Conservation (phyloP, 1,140 invertebrate genomes). For the Drosophila miranda region DNA sequence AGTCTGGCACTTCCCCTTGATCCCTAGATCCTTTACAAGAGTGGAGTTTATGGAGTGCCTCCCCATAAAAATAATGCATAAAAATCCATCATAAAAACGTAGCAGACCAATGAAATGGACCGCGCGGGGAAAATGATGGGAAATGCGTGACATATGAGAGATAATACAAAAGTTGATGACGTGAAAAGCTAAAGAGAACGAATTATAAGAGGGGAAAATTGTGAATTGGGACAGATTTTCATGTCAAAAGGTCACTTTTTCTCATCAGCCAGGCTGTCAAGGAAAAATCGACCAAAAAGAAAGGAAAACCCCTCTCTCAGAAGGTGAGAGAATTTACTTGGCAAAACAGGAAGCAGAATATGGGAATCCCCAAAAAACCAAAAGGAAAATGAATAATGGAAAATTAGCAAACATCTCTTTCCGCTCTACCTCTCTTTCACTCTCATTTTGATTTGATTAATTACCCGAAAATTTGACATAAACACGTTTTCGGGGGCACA, state of each 20-base stretch:
- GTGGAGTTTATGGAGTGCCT: slow-evolving; percentile 20
- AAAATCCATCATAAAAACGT: slow-evolving; percentile 51
- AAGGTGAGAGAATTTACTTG: slow-evolving; percentile 39
- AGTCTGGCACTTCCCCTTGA: slow-evolving; percentile 33
- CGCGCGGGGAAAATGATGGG: slow-evolving; percentile 3
- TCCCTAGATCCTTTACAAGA: slow-evolving; percentile 41
- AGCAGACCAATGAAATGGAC: slow-evolving; percentile 11
- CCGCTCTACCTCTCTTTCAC: slow-evolving; percentile 19
- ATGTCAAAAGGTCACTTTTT: slow-evolving; percentile 38
- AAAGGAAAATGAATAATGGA: slow-evolving; percentile 54
- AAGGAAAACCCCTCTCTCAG: background rate
- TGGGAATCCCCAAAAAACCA: background rate
- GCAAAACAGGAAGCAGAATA: slow-evolving; percentile 47
- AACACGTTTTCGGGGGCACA: slow-evolving; percentile 67
- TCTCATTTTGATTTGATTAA: slow-evolving; percentile 66
- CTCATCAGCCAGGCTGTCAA: slow-evolving; percentile 19
- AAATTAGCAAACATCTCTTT: slow-evolving; percentile 44
- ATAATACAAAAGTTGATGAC: slow-evolving; percentile 17
- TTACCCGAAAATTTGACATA: slow-evolving; percentile 64
- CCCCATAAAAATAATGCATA: slow-evolving; percentile 45
- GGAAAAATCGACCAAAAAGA: slow-evolving; percentile 19
- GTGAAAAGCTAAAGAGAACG: background rate
- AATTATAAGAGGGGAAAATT: slow-evolving; percentile 9
- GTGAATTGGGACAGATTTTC: slow-evolving; percentile 16
- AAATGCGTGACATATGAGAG: slow-evolving; percentile 27